Percentiles rank a stretch among this genome's conserved stretches.
Evolutionary conservation across 2,888 invertebrate genomes (phyloP).

Genomic region (Scrobipalpa costella): DNA sequence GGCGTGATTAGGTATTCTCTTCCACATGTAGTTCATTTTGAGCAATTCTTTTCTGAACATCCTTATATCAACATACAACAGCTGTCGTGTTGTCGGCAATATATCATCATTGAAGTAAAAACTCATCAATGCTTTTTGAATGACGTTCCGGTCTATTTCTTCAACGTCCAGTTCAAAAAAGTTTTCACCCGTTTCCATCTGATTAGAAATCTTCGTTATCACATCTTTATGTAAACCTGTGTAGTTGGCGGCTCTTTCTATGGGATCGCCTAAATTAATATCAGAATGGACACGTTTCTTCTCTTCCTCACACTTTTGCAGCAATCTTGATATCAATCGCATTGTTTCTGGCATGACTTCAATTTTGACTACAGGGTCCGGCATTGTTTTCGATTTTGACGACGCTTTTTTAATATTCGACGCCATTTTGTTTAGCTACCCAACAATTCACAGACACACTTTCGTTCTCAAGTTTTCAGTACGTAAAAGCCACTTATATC

Average conservation of each 20-base stretch:
- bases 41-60: constrained; percentile 44
- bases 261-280: background rate
- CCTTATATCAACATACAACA: constrained; percentile 45
- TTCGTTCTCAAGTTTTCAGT: too few species aligned
- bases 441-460: too few species aligned
- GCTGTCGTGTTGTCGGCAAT: constrained; percentile 42
- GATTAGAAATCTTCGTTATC: background rate
- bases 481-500: background rate
- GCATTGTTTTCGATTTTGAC: background rate
- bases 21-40: constrained; percentile 50
- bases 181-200: background rate
- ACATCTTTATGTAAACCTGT: constrained; percentile 16
- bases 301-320: constrained; percentile 18
- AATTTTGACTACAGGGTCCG: background rate
- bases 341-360: constrained; percentile 14
- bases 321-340: constrained; percentile 5
- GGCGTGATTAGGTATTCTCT: constrained; percentile 29
- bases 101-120: constrained; percentile 35
- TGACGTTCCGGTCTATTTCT: constrained; percentile 37
- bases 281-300: background rate
- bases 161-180: background rate
- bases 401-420: background rate
- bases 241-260: constrained; percentile 8
- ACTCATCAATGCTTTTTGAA: constrained; percentile 38
- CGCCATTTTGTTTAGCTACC: constrained; percentile 8